phyloP scores from a whole-genome alignment of 2,113 vertebrate species.

The Hyaena hyaena region DNA sequence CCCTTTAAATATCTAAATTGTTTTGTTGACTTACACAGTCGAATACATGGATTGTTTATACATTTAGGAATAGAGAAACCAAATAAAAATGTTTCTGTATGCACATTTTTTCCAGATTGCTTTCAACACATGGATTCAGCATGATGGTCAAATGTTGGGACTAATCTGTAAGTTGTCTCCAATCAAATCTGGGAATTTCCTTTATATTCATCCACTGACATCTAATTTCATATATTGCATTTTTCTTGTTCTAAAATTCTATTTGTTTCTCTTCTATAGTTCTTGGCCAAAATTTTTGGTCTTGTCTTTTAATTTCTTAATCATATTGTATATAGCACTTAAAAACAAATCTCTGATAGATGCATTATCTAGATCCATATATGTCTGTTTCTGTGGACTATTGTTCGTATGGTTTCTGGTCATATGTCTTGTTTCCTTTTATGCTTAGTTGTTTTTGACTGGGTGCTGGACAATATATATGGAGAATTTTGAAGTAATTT shows the following conservation, averaged over 20 bases:
- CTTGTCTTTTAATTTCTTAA: constrained; percentile 1
- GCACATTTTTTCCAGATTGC: not conserved
- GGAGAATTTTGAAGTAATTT: not conserved
- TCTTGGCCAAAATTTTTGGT: not conserved
- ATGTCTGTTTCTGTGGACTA: not conserved
- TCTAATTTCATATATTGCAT: not conserved
- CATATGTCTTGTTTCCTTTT: not conserved
- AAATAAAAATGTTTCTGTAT: not conserved
- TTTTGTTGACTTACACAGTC: constrained; percentile 1
- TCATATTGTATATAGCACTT: not conserved
- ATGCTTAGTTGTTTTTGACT: constrained; percentile 13
- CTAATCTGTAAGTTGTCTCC: not conserved
- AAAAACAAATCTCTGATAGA: not conserved
- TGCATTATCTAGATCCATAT: not conserved
- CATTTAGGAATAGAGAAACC: not conserved
- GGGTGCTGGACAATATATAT: not conserved
- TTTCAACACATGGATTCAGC: not conserved
- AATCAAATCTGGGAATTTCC: not conserved
- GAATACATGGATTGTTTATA: not conserved
- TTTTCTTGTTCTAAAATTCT: constrained; percentile 13
- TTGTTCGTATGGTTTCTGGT: not conserved
- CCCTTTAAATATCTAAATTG: not conserved
- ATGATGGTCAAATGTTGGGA: not conserved
- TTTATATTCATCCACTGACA: not conserved
- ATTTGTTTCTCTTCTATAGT: not conserved